phyloP scores from a whole-genome alignment of 2,888 invertebrate species.

The Caenorhabditis plicata region DNA sequence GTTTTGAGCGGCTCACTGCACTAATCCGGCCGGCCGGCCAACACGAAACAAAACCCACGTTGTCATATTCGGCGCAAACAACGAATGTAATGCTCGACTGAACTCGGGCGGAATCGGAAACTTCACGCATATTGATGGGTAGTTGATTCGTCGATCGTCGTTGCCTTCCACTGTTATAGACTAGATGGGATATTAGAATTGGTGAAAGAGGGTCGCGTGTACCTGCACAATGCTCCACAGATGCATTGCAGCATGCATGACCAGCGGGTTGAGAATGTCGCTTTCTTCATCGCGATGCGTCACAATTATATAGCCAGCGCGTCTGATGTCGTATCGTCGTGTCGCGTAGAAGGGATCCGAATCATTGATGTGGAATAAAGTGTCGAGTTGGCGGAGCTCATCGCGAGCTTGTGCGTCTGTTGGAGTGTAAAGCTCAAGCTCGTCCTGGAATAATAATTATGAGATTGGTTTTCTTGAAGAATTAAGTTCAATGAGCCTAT shows the following conservation, averaged over 20 bases:
- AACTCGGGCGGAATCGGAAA: constrained; percentile 63
- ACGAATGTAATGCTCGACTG: constrained; percentile 48
- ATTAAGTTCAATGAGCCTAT: background rate
- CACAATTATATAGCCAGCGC: constrained; percentile 64
- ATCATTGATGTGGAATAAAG: constrained; percentile 63
- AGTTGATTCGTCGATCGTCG: constrained; percentile 52
- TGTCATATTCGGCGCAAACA: constrained; percentile 55
- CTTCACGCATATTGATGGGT: constrained; percentile 63
- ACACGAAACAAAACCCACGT: constrained; percentile 38
- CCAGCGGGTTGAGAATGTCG: constrained; percentile 57
- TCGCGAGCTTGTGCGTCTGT: constrained; percentile 59
- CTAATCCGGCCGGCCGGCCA: too few relatives aligned
- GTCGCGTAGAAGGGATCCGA: constrained; percentile 64
- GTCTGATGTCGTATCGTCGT: constrained; percentile 59
- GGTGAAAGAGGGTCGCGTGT: background rate
- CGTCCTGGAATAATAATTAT: too few relatives aligned
- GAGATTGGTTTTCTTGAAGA: background rate
- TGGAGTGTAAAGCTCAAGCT: constrained; percentile 64
- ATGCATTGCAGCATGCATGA: constrained; percentile 60
- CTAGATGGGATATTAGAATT: constrained; percentile 15
- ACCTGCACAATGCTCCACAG: constrained; percentile 58
- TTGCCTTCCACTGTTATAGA: constrained; percentile 54
- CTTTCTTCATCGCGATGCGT: constrained; percentile 60
- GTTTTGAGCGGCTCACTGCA: background rate
- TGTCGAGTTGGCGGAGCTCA: constrained; percentile 55